Percentiles rank a stretch among this genome's conserved stretches.
These are phyloP conservation scores for Pampusana beccarii DNA, from an alignment of 2,113 vertebrate species.

Conservation along the genomic window DNA sequence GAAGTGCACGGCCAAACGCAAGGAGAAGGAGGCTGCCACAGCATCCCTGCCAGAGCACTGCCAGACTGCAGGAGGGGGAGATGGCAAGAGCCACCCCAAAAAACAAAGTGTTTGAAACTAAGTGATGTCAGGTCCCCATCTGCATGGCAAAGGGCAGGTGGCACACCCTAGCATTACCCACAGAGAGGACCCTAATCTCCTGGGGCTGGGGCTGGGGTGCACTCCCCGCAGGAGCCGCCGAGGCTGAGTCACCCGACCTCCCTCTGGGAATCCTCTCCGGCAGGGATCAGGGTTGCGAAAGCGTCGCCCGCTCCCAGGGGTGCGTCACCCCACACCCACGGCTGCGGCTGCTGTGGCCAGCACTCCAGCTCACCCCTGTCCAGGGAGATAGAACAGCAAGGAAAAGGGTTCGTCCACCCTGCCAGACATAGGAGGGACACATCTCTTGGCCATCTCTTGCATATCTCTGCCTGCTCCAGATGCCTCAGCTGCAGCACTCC, in stretches of 20 bases:
- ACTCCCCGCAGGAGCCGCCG: fast-evolving
- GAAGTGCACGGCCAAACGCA: not conserved
- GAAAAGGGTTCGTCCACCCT: not conserved
- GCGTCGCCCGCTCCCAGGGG: not conserved
- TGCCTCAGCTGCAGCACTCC: fast-evolving
- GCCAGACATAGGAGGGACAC: not conserved
- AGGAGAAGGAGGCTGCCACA: not conserved
- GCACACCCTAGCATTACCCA: not conserved
- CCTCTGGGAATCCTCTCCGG: conserved; percentile 2
- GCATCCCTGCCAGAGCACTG: not conserved
- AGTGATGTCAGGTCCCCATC: not conserved
- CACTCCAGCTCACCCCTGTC: not conserved
- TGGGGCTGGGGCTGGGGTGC: not conserved
- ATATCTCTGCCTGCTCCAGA: not conserved
- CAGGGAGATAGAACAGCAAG: not conserved
- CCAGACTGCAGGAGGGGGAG: not conserved
- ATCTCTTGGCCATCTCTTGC: fast-evolving
- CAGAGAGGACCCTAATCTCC: not conserved
- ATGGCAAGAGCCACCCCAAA: not conserved
- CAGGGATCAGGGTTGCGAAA: not conserved
- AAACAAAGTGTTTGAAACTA: not conserved
- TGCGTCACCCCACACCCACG: not conserved
- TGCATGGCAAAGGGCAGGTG: not conserved
- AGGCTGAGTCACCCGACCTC: not conserved
- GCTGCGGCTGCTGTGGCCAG: fast-evolving